Evolutionary conservation across 2,888 invertebrate species (phyloP), one percentile per base, ranked within the genome.

Genomic region (Leistus spinibarbis): DNA sequence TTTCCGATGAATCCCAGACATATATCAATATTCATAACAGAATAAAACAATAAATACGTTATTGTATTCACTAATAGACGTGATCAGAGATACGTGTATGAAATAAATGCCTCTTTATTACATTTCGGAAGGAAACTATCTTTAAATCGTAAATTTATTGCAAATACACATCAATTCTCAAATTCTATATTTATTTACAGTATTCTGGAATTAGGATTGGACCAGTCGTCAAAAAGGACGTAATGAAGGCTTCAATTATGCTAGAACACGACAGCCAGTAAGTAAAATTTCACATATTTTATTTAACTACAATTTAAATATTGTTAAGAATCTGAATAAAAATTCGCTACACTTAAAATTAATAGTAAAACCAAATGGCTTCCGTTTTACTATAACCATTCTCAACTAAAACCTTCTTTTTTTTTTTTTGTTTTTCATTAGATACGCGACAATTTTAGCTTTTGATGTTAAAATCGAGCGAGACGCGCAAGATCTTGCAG

Each of bases 191-290:
- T 82, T 81, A 79, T 90, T 91, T 56, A n/a, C 90, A 97, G 96
- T 98, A 98, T 86, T 94, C 97, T 63, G 97, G 97, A 74, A 98
- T 99, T 84, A 94, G 98, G 82, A 99, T 99, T 87, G 99, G 99
- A 13, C 99, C 99, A 27, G 98, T 99, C 71, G 99, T 99, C 81
- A 99, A 97, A 86, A 95, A 96, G 84, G 99, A 99, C 87, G 98
- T 99, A 60, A 99, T 99, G 96, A 98, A 97, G 85, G 98, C 99
- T 19, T 98, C 99, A n/a, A 96, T 95, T 79, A 99, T 99, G 99
- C 87, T 99, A 88, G 99, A 99, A 85, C 98, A 98, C 86, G 98
- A 99, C 83, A 92, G 94, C 76, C 95, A 96, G 91, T 97, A 86
- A 91, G 92, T 91, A 83, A 76, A 67, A 40, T 40, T 4, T 10